These are phyloP conservation scores for Cataglyphis hispanica DNA, from an alignment of 1,140 invertebrate genomes.

Conservation along the genomic window DNA sequence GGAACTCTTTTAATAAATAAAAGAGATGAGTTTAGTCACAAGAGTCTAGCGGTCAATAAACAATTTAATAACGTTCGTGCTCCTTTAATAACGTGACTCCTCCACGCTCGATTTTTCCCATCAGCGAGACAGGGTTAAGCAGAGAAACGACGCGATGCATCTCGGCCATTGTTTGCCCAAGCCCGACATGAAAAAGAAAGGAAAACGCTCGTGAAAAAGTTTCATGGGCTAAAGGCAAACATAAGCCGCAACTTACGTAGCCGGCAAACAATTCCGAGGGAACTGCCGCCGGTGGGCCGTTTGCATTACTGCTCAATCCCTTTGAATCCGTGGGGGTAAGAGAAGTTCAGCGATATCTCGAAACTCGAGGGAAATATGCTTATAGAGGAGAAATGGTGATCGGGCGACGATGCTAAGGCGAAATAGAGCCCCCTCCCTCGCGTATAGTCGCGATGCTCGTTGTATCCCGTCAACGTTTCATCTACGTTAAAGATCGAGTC, in stretches of 20 bases:
- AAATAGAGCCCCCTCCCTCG: conserved; percentile 45
- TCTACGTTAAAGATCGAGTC: conserved; percentile 63
- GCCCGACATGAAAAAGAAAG: neutral
- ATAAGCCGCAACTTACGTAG: conserved; percentile 45
- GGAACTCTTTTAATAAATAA: neutral
- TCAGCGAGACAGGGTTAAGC: neutral
- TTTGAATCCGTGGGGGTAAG: conserved; percentile 69
- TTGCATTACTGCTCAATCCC: conserved; percentile 72
- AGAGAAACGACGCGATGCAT: neutral
- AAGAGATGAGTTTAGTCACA: neutral
- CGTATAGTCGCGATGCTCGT: neutral
- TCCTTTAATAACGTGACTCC: neutral
- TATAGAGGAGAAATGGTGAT: conserved; percentile 74
- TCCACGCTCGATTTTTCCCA: neutral
- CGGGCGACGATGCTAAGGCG: conserved; percentile 57
- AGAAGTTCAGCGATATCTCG: conserved; percentile 76
- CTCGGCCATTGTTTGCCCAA: neutral
- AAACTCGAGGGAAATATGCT: conserved; percentile 79
- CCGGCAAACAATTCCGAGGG: conserved; percentile 65
- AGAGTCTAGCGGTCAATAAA: neutral
- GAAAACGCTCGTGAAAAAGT: conserved; percentile 51
- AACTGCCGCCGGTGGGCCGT: conserved; percentile 56
- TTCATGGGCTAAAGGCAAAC: conserved; percentile 45
- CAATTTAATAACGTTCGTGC: neutral
- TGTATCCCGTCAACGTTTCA: neutral